Evolutionary conservation across 1,140 invertebrate species (phyloP).

Genomic region (Leucophenga varia): DNA sequence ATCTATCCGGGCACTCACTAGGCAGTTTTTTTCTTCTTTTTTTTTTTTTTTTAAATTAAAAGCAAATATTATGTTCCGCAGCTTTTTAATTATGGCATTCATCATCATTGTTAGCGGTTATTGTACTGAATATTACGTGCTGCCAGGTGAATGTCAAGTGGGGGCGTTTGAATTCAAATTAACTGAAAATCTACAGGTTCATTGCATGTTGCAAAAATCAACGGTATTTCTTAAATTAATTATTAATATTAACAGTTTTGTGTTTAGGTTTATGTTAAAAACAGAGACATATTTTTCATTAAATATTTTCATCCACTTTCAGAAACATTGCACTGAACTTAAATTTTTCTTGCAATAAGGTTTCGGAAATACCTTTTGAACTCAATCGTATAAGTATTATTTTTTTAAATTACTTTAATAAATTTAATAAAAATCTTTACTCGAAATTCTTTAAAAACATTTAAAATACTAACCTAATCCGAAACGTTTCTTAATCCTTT

Average conservation of each 20-base stretch:
- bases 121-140: slow-evolving; percentile 27
- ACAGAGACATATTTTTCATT: too few relatives aligned
- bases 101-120: background rate
- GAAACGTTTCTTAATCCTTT: slow-evolving; percentile 60
- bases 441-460: too few relatives aligned
- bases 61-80: background rate
- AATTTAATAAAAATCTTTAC: too few relatives aligned
- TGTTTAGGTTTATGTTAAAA: too few relatives aligned
- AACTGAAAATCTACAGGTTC: background rate
- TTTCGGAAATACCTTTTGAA: too few relatives aligned
- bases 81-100: slow-evolving; percentile 25
- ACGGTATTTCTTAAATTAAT: too few relatives aligned
- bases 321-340: too few relatives aligned
- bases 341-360: too few relatives aligned
- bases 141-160: slow-evolving; percentile 11
- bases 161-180: slow-evolving; percentile 8
- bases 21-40: slow-evolving; percentile 14
- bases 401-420: background rate
- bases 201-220: too few relatives aligned
- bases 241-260: too few relatives aligned
- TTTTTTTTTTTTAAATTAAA: slow-evolving; percentile 29
- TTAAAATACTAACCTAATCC: slow-evolving; percentile 57
- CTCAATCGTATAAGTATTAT: background rate
- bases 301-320: too few relatives aligned
- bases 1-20: slow-evolving; percentile 20